Conservation (phyloP, 2,797 vertebrate genomes). For the Crenichthys baileyi region DNA sequence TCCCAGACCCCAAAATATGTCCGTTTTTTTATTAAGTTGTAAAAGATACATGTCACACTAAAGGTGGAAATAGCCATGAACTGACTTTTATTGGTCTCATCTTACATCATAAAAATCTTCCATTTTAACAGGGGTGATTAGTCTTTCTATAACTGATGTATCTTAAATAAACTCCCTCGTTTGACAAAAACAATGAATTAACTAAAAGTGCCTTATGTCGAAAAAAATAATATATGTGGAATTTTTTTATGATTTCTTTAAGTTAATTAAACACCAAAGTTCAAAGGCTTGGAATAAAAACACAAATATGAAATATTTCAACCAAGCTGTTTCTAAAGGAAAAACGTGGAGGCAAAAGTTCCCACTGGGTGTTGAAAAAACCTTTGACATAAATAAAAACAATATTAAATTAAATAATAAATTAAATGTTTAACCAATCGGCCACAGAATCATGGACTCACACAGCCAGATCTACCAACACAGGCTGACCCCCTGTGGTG, state of each 20-base stretch:
- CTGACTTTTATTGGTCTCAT: too few species aligned
- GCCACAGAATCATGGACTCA: background rate
- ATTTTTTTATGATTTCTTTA: background rate
- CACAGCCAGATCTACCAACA: constrained; percentile 34
- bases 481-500: constrained; percentile 49
- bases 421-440: background rate
- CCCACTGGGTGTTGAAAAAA: background rate
- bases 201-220: background rate
- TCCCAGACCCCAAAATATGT: too few species aligned
- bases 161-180: background rate
- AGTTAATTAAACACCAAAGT: background rate
- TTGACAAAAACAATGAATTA: background rate
- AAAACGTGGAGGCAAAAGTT: background rate
- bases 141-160: background rate
- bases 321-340: background rate
- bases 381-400: background rate
- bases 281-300: background rate
- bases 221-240: background rate
- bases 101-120: background rate
- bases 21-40: too few species aligned
- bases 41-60: too few species aligned
- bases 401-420: background rate
- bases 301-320: background rate
- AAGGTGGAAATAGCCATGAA: too few species aligned
- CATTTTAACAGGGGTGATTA: background rate